Percentiles rank a stretch among this genome's conserved stretches.
phyloP scores from a whole-genome alignment of 2,797 vertebrate species.

The Alectoris magna region DNA sequence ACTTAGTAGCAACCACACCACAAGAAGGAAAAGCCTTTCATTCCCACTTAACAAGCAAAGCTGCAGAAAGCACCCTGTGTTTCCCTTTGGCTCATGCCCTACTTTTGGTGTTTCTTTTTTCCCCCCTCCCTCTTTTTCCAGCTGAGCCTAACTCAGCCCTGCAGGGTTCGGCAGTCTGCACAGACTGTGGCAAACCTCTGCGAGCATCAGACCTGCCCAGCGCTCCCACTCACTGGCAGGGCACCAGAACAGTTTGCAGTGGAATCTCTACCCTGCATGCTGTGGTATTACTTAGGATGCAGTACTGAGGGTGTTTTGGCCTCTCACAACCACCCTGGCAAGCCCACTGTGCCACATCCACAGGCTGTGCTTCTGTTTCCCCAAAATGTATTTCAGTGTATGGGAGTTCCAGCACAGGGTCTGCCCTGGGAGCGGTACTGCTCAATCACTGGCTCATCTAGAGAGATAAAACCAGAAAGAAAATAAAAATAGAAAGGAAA shows the following conservation, averaged over 20 bases:
- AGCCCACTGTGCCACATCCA: accelerated
- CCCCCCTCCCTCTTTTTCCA: neutral
- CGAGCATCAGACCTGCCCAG: neutral
- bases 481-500: neutral
- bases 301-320: accelerated
- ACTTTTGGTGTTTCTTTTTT: neutral
- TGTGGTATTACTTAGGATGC: neutral
- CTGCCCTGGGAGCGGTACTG: neutral
- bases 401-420: neutral
- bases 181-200: neutral
- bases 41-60: neutral
- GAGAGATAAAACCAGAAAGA: neutral
- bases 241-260: neutral
- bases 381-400: neutral
- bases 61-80: neutral
- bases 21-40: accelerated
- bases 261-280: neutral
- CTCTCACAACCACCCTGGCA: neutral
- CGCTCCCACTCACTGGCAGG: neutral
- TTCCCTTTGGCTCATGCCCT: neutral
- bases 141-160: neutral
- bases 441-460: neutral
- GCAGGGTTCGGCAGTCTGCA: neutral
- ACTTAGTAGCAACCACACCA: neutral
- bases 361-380: neutral